Percentiles rank a stretch among this genome's conserved stretches.
These are phyloP conservation scores for Drosophila serrata DNA, from an alignment of 1,140 invertebrate genomes.

Conservation along the genomic window DNA sequence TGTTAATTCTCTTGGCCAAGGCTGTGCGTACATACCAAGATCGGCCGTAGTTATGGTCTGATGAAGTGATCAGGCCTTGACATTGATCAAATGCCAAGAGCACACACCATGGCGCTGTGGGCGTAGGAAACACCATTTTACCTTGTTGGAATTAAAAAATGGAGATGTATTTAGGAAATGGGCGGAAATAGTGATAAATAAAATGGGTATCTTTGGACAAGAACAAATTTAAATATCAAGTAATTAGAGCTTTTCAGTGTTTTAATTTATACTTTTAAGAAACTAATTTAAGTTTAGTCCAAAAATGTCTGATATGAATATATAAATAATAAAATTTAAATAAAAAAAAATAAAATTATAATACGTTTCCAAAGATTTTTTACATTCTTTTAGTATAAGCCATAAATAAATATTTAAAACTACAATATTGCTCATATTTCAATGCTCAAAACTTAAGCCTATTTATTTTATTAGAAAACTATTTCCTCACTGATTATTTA, in stretches of 20 bases:
- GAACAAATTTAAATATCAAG: background rate
- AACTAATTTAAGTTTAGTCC: too few species aligned
- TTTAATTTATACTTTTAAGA: background rate
- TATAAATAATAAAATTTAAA: background rate
- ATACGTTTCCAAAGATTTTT: too few species aligned
- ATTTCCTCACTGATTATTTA: background rate
- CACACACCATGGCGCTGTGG: constrained; percentile 1
- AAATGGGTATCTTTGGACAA: background rate
- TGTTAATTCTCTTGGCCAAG: constrained; percentile 55
- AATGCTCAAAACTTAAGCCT: background rate
- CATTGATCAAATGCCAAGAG: constrained; percentile 69
- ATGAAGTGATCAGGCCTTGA: constrained; percentile 81
- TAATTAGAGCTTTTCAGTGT: background rate
- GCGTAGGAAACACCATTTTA: constrained; percentile 34
- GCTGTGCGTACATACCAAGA: constrained; percentile 38
- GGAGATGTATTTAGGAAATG: constrained; percentile 18
- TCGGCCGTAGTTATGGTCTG: constrained; percentile 49
- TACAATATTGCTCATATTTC: background rate
- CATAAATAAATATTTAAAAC: too few species aligned
- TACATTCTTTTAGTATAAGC: too few species aligned
- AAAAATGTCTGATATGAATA: too few species aligned
- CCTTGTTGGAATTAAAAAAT: background rate
- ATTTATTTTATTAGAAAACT: background rate
- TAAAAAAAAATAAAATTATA: too few species aligned
- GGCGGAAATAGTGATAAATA: constrained; percentile 10